phyloP scores from a whole-genome alignment of 2,113 vertebrate species.

The Tachysurus fulvidraco region DNA sequence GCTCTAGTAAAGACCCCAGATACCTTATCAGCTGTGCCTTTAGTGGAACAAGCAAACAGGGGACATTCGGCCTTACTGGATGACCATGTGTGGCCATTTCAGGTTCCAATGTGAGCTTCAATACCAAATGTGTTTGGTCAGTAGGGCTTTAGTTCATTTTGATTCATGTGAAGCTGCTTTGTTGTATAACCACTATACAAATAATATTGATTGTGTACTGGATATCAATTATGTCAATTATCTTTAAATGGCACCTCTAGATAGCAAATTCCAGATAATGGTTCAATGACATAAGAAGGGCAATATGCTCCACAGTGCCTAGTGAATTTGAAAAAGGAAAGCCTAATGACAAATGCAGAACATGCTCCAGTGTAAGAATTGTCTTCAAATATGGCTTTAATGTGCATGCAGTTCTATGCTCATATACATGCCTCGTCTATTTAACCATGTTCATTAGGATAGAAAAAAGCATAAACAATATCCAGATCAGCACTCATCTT shows the following conservation, averaged over 20 bases:
- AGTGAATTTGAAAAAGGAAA: not conserved
- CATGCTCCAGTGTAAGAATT: not conserved
- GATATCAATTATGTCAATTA: not conserved
- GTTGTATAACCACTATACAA: not conserved
- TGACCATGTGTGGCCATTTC: conserved; percentile 53
- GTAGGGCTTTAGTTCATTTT: not conserved
- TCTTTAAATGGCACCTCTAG: not conserved
- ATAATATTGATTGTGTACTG: not conserved
- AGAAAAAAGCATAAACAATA: conserved; percentile 18
- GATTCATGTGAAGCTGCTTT: not conserved
- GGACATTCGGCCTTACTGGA: conserved; percentile 24
- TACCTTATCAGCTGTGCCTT: conserved; percentile 79
- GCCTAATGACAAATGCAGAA: not conserved
- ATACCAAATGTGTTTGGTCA: not conserved
- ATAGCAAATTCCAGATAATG: not conserved
- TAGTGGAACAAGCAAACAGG: conserved; percentile 71
- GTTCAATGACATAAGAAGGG: not conserved
- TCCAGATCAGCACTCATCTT: conserved; percentile 23
- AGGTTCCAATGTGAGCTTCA: conserved; percentile 17
- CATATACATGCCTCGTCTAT: conserved; percentile 4
- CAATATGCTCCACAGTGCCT: not conserved
- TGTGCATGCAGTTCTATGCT: not conserved
- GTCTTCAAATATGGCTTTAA: conserved; percentile 18
- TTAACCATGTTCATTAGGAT: conserved; percentile 26
- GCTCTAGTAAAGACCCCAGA: conserved; percentile 64